A percentile compares a stretch with the other conserved stretches of the same genome.
Evolutionary conservation across 2,797 vertebrate species (phyloP).

Genomic region (Hippoglossus hippoglossus): DNA sequence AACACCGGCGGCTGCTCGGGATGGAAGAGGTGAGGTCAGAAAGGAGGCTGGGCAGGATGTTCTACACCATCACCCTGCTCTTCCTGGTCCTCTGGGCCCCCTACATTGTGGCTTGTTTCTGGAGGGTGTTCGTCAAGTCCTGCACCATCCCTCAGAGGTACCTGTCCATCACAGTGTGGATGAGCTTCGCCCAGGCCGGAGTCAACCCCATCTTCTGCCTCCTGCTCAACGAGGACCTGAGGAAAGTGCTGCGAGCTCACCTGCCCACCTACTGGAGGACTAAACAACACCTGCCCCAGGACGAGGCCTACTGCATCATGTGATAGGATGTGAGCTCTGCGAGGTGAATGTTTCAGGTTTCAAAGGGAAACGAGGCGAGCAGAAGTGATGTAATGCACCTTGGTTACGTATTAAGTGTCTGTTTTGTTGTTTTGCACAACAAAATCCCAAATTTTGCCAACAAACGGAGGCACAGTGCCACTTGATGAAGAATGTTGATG

Average conservation of each 20-base stretch:
- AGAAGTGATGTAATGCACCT: conserved; percentile 62
- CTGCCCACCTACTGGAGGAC: conserved; percentile 90
- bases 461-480: conserved; percentile 66
- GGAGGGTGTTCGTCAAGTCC: conserved; percentile 92
- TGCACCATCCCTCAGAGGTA: conserved; percentile 89
- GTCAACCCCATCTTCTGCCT: conserved; percentile 93
- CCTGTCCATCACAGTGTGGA: conserved; percentile 92
- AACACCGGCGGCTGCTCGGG: conserved; percentile 90
- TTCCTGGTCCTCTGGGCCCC: conserved; percentile 93
- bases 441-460: conserved; percentile 64
- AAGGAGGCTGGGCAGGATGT: conserved; percentile 92
- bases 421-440: conserved; percentile 77
- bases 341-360: conserved; percentile 62
- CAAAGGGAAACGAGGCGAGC: conserved; percentile 37
- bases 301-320: conserved; percentile 93
- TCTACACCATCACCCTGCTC: conserved; percentile 91
- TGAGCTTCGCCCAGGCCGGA: conserved; percentile 92
- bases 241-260: conserved; percentile 90
- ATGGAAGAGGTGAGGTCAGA: conserved; percentile 93
- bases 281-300: conserved; percentile 89
- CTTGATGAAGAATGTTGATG: conserved; percentile 71
- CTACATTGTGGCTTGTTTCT: conserved; percentile 92
- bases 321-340: conserved; percentile 65
- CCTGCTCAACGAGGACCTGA: conserved; percentile 92
- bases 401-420: conserved; percentile 60